phyloP scores from a whole-genome alignment of 2,888 invertebrate species.

The Aplocera efformata region DNA sequence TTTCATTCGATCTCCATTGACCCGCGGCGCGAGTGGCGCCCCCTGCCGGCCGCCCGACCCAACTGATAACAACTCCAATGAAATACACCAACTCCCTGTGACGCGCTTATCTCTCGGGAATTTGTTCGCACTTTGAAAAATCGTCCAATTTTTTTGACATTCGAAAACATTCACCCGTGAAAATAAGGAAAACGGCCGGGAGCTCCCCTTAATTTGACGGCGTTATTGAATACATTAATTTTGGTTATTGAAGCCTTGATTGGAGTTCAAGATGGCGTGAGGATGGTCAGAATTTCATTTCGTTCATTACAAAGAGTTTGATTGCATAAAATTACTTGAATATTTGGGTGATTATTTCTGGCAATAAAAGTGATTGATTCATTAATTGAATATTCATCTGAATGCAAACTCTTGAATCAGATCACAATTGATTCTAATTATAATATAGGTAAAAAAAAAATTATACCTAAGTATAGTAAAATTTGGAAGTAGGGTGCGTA shows the following conservation, averaged over 20 bases:
- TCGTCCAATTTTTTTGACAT: constrained; percentile 58
- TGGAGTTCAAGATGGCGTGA: constrained; percentile 24
- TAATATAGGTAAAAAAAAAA: no score
- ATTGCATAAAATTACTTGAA: constrained; percentile 2
- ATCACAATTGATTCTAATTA: no score
- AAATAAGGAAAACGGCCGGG: constrained; percentile 35
- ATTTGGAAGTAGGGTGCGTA: no score
- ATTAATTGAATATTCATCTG: no score
- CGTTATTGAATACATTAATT: constrained; percentile 34
- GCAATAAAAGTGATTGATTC: no score
- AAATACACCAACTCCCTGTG: constrained; percentile 57
- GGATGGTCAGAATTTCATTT: constrained; percentile 17
- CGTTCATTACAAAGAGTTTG: constrained; percentile 10
- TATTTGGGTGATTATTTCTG: no score
- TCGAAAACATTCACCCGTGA: constrained; percentile 46
- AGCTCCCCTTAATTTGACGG: constrained; percentile 29
- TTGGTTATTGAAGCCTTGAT: constrained; percentile 31
- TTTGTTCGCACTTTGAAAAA: constrained; percentile 64
- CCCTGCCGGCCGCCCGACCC: constrained; percentile 22
- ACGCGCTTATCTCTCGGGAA: constrained; percentile 55
- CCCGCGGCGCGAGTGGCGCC: constrained; percentile 16
- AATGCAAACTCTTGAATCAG: no score
- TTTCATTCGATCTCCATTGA: constrained; percentile 25
- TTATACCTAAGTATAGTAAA: no score
- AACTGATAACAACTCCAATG: constrained; percentile 72